Evolutionary conservation across 1,140 invertebrate species (phyloP).

Genomic region (Mya arenaria): DNA sequence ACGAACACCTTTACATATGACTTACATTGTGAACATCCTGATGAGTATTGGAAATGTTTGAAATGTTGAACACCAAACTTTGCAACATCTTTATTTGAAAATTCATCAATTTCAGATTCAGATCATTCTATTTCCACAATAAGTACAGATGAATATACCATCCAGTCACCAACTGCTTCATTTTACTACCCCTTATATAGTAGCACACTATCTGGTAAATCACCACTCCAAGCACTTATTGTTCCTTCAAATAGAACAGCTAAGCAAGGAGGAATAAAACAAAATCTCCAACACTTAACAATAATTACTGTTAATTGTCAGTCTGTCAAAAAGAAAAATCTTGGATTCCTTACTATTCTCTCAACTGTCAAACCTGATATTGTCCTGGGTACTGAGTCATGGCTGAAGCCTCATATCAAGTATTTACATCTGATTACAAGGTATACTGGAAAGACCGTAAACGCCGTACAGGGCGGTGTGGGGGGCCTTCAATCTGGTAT

Average conservation of each 20-base stretch:
- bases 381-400: conserved; percentile 11
- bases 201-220: background rate
- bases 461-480: background rate
- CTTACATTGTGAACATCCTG: conserved; percentile 1
- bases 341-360: conserved; percentile 3
- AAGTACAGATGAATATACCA: background rate
- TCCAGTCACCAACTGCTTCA: background rate
- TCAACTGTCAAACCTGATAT: conserved; percentile 12
- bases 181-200: background rate
- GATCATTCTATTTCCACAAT: background rate
- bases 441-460: conserved; percentile 9
- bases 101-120: background rate
- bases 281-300: background rate
- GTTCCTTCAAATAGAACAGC: background rate
- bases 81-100: background rate
- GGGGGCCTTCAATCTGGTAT: conserved; percentile 1
- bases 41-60: background rate
- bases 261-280: background rate
- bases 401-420: conserved; percentile 26
- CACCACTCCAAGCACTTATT: background rate
- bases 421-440: conserved; percentile 17
- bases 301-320: conserved; percentile 11
- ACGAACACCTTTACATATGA: conserved; percentile 11
- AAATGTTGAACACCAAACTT: conserved; percentile 18
- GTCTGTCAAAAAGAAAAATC: conserved; percentile 5